These are phyloP conservation scores for Nephrotoma appendiculata DNA, from an alignment of 2,888 invertebrate species.

Conservation along the genomic window DNA sequence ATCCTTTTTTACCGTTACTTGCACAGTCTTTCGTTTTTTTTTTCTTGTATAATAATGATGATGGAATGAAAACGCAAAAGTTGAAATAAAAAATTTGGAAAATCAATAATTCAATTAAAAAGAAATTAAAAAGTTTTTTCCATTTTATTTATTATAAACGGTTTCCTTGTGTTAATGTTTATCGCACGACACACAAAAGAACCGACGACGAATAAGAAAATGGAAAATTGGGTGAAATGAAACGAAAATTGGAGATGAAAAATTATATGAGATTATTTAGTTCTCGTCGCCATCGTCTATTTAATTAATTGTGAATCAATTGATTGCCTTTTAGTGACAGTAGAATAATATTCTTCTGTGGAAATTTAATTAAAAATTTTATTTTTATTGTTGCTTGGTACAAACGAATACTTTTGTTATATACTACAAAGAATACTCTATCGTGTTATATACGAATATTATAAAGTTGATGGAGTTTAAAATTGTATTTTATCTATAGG, in stretches of 20 bases:
- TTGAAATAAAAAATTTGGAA: not conserved
- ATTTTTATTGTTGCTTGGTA: not conserved
- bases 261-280: not conserved
- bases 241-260: not conserved
- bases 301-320: not conserved
- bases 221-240: not conserved
- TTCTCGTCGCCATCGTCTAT: not conserved
- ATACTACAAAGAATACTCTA: not conserved
- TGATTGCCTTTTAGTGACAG: not conserved
- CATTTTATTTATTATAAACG: not conserved
- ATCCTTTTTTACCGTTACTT: not conserved
- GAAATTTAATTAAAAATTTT: not conserved
- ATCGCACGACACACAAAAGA: not conserved
- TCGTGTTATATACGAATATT: not conserved
- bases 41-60: not conserved
- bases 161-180: not conserved
- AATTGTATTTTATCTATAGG: not conserved
- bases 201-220: not conserved
- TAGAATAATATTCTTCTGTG: not conserved
- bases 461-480: not conserved
- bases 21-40: not conserved
- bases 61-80: not conserved
- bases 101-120: not conserved
- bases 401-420: not conserved
- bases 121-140: not conserved